These are phyloP conservation scores for Corynorhinus townsendii DNA, from an alignment of 2,113 vertebrate species.

Conservation along the genomic window DNA sequence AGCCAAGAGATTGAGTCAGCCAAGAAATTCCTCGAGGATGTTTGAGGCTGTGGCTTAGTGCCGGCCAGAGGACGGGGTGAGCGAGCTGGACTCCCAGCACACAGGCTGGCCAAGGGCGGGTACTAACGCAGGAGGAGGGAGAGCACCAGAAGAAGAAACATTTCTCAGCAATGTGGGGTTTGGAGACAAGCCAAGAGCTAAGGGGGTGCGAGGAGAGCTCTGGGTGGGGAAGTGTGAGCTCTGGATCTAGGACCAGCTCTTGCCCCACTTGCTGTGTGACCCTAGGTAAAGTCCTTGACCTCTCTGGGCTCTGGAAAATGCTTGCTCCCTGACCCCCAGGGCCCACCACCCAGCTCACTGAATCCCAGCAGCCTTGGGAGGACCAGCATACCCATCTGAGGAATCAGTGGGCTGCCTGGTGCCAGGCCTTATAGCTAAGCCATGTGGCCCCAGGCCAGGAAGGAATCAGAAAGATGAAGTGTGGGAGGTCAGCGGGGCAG, in stretches of 20 bases:
- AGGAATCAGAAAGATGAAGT: background rate
- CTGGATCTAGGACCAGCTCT: background rate
- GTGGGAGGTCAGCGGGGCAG: background rate
- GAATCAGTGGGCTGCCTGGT: background rate
- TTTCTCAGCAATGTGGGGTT: constrained; percentile 20
- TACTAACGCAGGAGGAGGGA: background rate
- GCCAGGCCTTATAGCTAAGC: background rate
- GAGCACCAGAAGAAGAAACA: background rate
- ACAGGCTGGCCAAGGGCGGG: background rate
- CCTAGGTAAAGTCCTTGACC: background rate
- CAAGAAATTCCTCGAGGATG: constrained; percentile 22
- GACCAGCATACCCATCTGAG: background rate
- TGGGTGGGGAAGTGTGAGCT: background rate
- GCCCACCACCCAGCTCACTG: background rate
- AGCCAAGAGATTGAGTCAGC: background rate
- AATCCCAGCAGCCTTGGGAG: background rate
- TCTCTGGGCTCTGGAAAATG: constrained; percentile 24
- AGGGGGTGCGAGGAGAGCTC: background rate
- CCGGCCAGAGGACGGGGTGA: background rate
- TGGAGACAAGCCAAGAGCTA: background rate
- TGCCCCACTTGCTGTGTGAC: background rate
- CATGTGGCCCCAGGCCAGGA: background rate
- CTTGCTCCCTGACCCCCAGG: background rate
- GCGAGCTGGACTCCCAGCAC: background rate
- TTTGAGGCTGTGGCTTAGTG: constrained; percentile 12